Base-by-base conservation (phyloP, 2,113 vertebrate genomes). In the Puntigrus tetrazona region DNA sequence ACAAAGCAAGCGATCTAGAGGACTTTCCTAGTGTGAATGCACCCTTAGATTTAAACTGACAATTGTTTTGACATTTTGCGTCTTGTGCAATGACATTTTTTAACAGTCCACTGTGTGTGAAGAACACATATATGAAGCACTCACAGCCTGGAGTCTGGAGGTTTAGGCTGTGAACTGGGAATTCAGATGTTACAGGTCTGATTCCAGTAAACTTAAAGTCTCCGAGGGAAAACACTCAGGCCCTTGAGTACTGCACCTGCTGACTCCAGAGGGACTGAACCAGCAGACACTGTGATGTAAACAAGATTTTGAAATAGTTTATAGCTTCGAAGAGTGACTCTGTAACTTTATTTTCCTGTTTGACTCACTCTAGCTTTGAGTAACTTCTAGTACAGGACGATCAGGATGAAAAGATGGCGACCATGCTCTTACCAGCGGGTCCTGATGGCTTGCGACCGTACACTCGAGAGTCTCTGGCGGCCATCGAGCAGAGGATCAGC, bases 371-470 rank as follows among this genome's bases (percentile, higher is more conserved):
- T 45, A 95, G 94, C 91, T 93, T 91, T 93, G 89, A 94, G 91
- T 94, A 94, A 96, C 92, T 90, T 92, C 92, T 95, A 94, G 95
- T 91, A 96, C 92, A 96, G 94, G 93, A 94, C 93, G 90, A 96
- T 96, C 98, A 99, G 98, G 97, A 99, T 99, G 98, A 99, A 96
- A 99, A 98, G 95, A 99, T 99, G 98, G 97, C 96, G 87, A 90
- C 96, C 88, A 93, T 97, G 94, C 94, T 99, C 94, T 96, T 98
- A 96, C 96, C 97, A 96, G 95, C 95, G 92, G 97, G 97, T 97
- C 95, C 96, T 93, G 95, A 97, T 93, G 96, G 95, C 95, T 97
- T 99, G 96, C 96, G 94, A 92, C 96, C 94, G 93, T 98, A 98
- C 95, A 99, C 98, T 83, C 95, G 93, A 82, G 96, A 99, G 93